phyloP scores from a whole-genome alignment of 2,888 invertebrate genomes.

The Calameuta pallipes region DNA sequence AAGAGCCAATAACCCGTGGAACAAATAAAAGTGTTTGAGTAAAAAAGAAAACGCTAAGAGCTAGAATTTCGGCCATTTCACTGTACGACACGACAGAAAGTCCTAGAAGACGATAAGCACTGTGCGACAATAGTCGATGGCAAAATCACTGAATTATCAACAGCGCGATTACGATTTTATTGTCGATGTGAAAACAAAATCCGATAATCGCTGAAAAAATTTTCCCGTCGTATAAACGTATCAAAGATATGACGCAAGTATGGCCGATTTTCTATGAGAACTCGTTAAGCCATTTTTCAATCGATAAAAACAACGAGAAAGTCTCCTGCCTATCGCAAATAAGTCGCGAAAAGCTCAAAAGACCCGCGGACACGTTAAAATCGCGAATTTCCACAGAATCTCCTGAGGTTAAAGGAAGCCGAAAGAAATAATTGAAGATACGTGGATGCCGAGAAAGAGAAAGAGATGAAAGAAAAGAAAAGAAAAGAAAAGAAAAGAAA shows the following conservation, averaged over 20 bases:
- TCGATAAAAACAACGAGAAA: background rate
- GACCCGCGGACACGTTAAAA: background rate
- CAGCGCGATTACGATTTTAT: background rate
- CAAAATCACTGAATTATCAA: background rate
- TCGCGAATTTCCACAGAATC: background rate
- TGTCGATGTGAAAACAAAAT: background rate
- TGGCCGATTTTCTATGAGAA: background rate
- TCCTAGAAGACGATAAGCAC: too few species aligned
- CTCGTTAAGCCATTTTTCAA: background rate
- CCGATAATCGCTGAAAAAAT: background rate
- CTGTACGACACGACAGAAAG: background rate
- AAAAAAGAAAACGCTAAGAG: background rate
- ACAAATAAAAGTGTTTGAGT: constrained; percentile 41
- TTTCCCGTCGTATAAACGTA: background rate
- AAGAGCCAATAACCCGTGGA: constrained; percentile 53
- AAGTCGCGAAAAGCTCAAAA: background rate
- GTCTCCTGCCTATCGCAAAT: background rate
- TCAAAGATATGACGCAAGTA: background rate
- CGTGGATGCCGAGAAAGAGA: background rate
- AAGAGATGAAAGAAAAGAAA: background rate
- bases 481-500: too few species aligned
- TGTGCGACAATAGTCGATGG: background rate
- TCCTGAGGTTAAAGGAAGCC: background rate
- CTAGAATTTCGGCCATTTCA: background rate
- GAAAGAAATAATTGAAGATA: background rate